Percentiles rank a stretch among this genome's conserved stretches.
These are phyloP conservation scores for Lycaena phlaeas DNA, from an alignment of 2,888 invertebrate species.

Conservation along the genomic window DNA sequence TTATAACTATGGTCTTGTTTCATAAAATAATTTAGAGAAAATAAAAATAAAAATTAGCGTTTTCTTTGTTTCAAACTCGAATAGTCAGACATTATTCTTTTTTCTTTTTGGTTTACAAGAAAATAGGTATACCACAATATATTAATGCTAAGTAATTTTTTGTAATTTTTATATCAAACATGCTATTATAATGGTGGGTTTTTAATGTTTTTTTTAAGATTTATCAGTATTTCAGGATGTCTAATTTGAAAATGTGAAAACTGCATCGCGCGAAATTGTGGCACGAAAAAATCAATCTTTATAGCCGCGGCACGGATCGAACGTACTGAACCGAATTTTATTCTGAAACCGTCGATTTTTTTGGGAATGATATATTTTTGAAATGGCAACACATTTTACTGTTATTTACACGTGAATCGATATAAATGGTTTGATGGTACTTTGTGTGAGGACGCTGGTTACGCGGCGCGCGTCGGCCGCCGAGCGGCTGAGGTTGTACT, in stretches of 20 bases:
- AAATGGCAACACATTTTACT: conserved; percentile 14
- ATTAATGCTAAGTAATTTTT: no score
- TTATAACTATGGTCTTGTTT: no score
- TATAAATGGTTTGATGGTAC: conserved; percentile 13
- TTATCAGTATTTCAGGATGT: no score
- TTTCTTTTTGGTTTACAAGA: no score
- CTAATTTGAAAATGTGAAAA: conserved; percentile 16
- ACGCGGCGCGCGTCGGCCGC: conserved; percentile 59
- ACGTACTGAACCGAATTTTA: conserved; percentile 4
- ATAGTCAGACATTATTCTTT: no score
- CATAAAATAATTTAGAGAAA: no score
- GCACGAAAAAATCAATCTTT: conserved; percentile 50
- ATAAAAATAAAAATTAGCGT: no score
- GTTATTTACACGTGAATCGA: conserved; percentile 15
- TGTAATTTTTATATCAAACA: no score
- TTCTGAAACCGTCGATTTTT: background rate
- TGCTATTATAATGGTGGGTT: no score
- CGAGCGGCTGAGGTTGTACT: conserved; percentile 49
- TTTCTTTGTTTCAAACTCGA: no score
- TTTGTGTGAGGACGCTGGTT: conserved; percentile 23
- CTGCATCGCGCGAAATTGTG: conserved; percentile 33
- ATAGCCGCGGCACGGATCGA: conserved; percentile 28
- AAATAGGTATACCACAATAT: no score
- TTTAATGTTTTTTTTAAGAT: no score
- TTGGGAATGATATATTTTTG: background rate